Percentiles rank a stretch among this genome's conserved stretches.
Conservation (phyloP, 2,797 vertebrate genomes). For the Nasua narica region DNA sequence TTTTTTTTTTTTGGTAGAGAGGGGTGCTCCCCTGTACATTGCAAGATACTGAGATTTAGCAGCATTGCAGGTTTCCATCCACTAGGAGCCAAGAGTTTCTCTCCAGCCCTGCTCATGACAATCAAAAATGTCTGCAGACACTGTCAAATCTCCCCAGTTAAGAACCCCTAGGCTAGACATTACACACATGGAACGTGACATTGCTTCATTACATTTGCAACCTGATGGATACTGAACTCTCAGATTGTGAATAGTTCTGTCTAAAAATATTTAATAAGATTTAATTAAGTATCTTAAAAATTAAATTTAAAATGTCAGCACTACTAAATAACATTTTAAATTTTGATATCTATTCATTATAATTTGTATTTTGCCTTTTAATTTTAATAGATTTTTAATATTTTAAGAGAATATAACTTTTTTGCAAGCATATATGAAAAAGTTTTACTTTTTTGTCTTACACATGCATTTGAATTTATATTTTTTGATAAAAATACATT, state of each 20-base stretch:
- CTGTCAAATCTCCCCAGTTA: background rate
- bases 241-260: background rate
- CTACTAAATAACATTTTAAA: background rate
- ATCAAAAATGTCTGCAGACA: background rate
- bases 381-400: background rate
- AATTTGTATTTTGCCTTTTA: background rate
- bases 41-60: background rate
- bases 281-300: background rate
- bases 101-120: background rate
- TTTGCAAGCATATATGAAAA: background rate
- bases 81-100: background rate
- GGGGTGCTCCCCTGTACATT: no score
- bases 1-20: background rate
- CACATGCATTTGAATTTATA: background rate
- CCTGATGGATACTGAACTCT: background rate
- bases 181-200: background rate
- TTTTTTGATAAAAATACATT: background rate
- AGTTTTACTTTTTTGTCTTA: background rate
- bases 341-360: background rate
- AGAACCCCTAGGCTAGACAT: background rate
- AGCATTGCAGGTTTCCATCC: background rate
- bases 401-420: background rate
- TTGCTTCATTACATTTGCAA: background rate
- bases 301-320: background rate
- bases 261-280: background rate